Percentiles rank a stretch among this genome's conserved stretches.
Evolutionary conservation across 2,113 vertebrate genomes (phyloP).

Genomic region (Emydura subglobosa): DNA sequence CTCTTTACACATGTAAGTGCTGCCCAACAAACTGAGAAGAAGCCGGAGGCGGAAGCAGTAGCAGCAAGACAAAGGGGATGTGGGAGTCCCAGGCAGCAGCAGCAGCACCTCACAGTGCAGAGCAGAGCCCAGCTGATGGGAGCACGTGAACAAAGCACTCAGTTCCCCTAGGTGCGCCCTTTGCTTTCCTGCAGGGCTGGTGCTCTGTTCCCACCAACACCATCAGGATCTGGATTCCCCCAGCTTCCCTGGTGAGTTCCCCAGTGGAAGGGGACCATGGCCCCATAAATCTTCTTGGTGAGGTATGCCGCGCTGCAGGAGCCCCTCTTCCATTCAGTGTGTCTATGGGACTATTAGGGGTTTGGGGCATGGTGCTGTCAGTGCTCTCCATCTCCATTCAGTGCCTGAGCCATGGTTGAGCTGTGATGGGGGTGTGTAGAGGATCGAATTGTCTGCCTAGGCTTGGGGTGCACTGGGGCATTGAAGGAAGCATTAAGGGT

Average conservation of each 20-base stretch:
- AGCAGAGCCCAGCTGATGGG: neutral
- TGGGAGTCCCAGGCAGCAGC: neutral
- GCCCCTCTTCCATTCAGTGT: no score
- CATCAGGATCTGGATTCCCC: neutral
- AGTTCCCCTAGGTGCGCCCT: neutral
- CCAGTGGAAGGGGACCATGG: neutral
- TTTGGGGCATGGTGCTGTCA: no score
- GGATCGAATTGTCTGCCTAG: no score
- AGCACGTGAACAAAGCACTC: neutral
- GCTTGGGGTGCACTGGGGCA: no score
- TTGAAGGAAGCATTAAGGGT: no score
- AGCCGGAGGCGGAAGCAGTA: neutral
- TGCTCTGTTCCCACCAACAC: neutral
- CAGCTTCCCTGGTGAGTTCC: neutral
- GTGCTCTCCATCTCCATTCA: no score
- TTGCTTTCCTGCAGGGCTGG: neutral
- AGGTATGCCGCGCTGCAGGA: no score
- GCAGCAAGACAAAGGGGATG: neutral
- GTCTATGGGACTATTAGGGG: no score
- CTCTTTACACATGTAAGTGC: neutral
- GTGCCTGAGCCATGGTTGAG: no score
- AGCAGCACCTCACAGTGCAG: neutral
- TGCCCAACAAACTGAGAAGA: neutral
- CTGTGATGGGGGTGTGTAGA: no score
- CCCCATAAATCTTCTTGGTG: neutral